These are phyloP conservation scores for Falco biarmicus DNA, from an alignment of 2,797 vertebrate genomes.

Conservation along the genomic window DNA sequence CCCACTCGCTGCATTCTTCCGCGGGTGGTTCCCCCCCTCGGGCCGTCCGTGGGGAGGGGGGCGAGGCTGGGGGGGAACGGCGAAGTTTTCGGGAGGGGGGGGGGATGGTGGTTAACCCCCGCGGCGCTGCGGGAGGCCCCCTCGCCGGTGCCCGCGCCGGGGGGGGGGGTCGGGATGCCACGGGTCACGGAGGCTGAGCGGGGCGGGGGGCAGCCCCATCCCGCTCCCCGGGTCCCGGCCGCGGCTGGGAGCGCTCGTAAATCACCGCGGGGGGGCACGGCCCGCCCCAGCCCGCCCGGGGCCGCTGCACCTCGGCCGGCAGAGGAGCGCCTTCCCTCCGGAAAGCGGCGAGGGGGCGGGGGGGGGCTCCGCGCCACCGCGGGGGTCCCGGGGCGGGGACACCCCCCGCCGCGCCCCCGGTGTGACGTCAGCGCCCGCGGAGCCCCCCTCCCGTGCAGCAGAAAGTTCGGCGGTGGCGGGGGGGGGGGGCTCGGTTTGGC, in stretches of 20 bases:
- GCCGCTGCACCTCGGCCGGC: not conserved
- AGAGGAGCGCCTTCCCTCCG: not conserved
- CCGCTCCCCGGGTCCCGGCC: not conserved
- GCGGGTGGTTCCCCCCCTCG: not conserved
- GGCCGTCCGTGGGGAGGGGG: not conserved
- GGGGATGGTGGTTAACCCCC: not conserved
- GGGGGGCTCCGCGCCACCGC: not conserved
- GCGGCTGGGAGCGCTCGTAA: not conserved
- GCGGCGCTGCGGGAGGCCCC: not conserved
- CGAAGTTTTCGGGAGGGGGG: not conserved
- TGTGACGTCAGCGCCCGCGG: slow-evolving; percentile 10
- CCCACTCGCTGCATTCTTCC: not conserved
- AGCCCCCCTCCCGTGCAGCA: not conserved
- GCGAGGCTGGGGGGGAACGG: not conserved
- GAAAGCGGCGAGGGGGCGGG: not conserved
- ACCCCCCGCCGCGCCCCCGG: not conserved
- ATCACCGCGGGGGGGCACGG: not conserved
- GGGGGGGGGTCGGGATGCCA: not conserved
- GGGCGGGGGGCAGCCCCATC: not conserved
- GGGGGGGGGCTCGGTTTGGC: not conserved
- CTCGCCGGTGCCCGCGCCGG: not conserved
- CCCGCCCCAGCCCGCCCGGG: not conserved
- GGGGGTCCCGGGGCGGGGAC: slow-evolving; percentile 16
- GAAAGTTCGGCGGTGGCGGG: slow-evolving; percentile 5
- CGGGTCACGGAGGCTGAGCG: not conserved